Conservation (phyloP, 1,140 invertebrate species). For the Paralvinella palmiformis region DNA sequence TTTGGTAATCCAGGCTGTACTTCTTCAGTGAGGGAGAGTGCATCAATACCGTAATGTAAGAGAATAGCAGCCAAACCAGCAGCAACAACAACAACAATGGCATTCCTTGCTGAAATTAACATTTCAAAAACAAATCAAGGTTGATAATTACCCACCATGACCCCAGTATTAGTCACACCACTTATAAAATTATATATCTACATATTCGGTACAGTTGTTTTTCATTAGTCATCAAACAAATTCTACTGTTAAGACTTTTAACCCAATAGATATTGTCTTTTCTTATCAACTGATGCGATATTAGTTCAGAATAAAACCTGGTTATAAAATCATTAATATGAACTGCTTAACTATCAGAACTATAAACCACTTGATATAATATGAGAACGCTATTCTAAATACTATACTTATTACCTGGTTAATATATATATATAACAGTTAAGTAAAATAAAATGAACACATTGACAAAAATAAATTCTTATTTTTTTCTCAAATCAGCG, state of each 20-base stretch:
- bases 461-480: no score
- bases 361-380: no score
- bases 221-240: background rate
- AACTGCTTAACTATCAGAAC: no score
- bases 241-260: background rate
- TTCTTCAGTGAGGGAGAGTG: slow-evolving; percentile 39
- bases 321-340: no score
- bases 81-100: slow-evolving; percentile 39
- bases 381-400: no score
- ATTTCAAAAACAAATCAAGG: slow-evolving; percentile 11
- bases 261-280: background rate
- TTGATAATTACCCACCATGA: background rate
- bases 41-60: slow-evolving; percentile 23
- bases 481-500: no score
- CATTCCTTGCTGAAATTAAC: slow-evolving; percentile 42
- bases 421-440: no score
- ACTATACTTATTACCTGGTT: no score
- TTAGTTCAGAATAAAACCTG: no score
- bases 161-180: background rate
- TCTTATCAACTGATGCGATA: no score
- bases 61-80: slow-evolving; percentile 34
- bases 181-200: background rate
- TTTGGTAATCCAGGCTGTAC: slow-evolving; percentile 41
- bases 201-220: background rate
- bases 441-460: no score